Percentiles rank a stretch among this genome's conserved stretches.
These are phyloP conservation scores for Epinotia nisella DNA, from an alignment of 2,888 invertebrate species.

Conservation along the genomic window DNA sequence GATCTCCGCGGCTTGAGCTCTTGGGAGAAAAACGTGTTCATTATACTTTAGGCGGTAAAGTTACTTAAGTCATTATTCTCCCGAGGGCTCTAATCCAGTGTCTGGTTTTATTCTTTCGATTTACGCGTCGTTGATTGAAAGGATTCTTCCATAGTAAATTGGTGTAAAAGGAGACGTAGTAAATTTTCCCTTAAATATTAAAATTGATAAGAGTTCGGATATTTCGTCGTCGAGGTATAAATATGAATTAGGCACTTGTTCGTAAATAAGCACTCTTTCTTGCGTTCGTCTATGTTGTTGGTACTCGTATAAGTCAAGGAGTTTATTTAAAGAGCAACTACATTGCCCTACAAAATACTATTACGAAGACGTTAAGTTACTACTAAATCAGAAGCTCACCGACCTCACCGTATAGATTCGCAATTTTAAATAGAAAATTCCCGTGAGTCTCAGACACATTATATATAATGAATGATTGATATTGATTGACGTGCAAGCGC, in stretches of 20 bases:
- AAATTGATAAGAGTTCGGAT: not conserved
- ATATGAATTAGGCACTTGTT: not conserved
- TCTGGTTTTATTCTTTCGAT: constrained; percentile 16
- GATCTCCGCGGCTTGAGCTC: not conserved
- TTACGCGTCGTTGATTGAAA: constrained; percentile 6
- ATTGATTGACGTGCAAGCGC: too few species aligned
- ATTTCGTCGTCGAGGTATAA: not conserved
- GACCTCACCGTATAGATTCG: too few species aligned
- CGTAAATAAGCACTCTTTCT: not conserved
- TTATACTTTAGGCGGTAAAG: not conserved
- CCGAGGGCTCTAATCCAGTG: not conserved
- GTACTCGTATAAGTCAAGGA: too few species aligned
- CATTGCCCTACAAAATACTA: too few species aligned
- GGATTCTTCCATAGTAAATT: constrained; percentile 17
- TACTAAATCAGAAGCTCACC: too few species aligned
- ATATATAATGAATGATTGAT: too few species aligned
- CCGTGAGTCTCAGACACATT: too few species aligned
- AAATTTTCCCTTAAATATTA: not conserved
- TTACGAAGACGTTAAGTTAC: too few species aligned
- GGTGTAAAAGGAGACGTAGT: constrained; percentile 10
- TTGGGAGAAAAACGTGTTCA: not conserved
- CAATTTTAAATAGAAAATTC: too few species aligned
- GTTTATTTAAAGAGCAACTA: too few species aligned
- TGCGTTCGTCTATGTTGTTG: too few species aligned
- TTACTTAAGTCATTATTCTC: constrained; percentile 1